Evolutionary conservation across 2,113 vertebrate genomes (phyloP).

Genomic region (Aphyosemion australe): DNA sequence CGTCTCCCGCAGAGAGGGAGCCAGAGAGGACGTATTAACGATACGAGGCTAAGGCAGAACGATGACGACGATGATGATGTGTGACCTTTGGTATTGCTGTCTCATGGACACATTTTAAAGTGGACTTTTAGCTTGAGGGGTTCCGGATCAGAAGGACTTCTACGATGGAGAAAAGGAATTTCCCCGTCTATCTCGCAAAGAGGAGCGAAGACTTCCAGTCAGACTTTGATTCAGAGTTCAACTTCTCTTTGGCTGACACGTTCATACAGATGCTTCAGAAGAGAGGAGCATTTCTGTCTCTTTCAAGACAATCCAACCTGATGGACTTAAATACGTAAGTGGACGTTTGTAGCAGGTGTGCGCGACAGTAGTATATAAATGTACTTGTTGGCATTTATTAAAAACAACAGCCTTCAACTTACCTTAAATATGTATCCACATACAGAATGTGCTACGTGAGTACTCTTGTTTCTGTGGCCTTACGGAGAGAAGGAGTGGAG

Average conservation of each 20-base stretch:
- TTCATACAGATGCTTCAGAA: conserved; percentile 19
- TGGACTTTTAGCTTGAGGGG: conserved; percentile 8
- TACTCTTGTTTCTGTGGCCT: conserved; percentile 45
- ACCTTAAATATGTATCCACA: conserved; percentile 14
- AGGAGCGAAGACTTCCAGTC: conserved; percentile 20
- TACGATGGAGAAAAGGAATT: conserved; percentile 4
- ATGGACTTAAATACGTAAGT: conserved; percentile 48
- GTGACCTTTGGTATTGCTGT: conserved; percentile 66
- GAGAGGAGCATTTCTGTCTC: conserved; percentile 32
- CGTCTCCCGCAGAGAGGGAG: conserved; percentile 65
- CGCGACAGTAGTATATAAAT: conserved; percentile 13
- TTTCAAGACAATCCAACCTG: conserved; percentile 43
- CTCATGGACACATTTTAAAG: conserved; percentile 29
- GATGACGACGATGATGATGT: conserved; percentile 71
- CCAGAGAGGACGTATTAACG: conserved; percentile 56
- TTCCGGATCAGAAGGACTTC: conserved; percentile 6
- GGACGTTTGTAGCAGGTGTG: conserved; percentile 30
- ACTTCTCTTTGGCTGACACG: conserved; percentile 19
- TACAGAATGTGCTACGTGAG: conserved; percentile 10
- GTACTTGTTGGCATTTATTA: conserved; percentile 19
- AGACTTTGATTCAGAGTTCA: conserved; percentile 16
- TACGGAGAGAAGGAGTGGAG: conserved; percentile 9
- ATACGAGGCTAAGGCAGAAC: conserved; percentile 54
- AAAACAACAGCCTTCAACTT: conserved; percentile 37
- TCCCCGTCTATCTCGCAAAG: conserved; percentile 3